Evolutionary conservation across 2,113 vertebrate species (phyloP), one percentile per base, ranked within the genome.

Genomic region (Oreocharis arfaki): DNA sequence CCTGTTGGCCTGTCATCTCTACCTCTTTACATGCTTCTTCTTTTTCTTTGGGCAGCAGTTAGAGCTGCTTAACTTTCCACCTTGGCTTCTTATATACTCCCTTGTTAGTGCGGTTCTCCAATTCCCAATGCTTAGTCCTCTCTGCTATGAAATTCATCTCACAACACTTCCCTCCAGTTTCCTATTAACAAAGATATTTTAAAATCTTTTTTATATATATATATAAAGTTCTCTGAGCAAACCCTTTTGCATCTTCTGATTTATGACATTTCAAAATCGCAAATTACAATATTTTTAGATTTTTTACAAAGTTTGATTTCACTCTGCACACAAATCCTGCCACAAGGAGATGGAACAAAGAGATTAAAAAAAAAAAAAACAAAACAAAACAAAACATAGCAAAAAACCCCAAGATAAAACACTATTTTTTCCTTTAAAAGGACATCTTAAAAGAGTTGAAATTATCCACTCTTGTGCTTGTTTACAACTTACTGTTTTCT

Each of bases 331-430:
- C 16, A 60, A 71, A 69, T 27, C 3, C 35, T 91, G 8, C 18
- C 13, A 30, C 37, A 55, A 69, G 17, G 7, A 55, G 5, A n/a
- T 23, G 7, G 13, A 14, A 27, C 2, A 50, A 69, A 57, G 60
- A 37, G 4, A 1, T 6, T 2, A 10, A 7, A 19, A 46, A 33
- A 8, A 4, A 23, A 24, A 10, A 41, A 49, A 42, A 12, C n/a
- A n/a, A n/a, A 37, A 6, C 1, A 19, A 60, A 52, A 3, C 6
- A 60, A 37, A n/a, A n/a, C n/a, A n/a, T n/a, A n/a, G n/a, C n/a
- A n/a, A 17, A 6, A 18, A 5, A 10, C 0, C 3, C 14, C 2
- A 27, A 52, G 22, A 35, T 39, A 46, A 77, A 76, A 16, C 2
- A 8, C 28, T 18, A 3, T 39, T 84, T 91, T 91, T 64, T 65